Base-by-base conservation (phyloP, 53 echinoderm and acorn worm genomes). In the Paelopatides confundens region DNA sequence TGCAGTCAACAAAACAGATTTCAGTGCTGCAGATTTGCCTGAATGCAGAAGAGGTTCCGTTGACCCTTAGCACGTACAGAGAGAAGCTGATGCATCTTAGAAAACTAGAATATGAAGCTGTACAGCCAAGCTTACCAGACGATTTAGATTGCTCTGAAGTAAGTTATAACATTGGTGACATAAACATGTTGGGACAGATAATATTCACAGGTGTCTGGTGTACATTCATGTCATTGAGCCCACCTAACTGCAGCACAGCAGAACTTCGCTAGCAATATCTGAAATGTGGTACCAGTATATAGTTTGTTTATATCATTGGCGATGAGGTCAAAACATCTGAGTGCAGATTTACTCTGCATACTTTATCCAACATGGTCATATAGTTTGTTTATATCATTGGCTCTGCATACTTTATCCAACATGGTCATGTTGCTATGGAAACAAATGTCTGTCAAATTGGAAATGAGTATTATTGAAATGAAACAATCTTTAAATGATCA, bases 41-140 rank as follows among this genome's bases (percentile, higher is more conserved):
- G 5, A 70, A 94, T 52, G 94, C 94, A 35, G 98, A 98, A 81
- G 81, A 86, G 51, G 91, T 92, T 4, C 94, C 98, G 2, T 89
- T 91, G 13, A 89, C 94, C 34, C 48, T 98, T 28, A 90, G 92
- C 24, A 87, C 90, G 6, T 98, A 98, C 71, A 71, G 98, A 4
- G 95, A 98, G 17, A 98, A 95, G 52, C 69, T 95, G 66, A 94
- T 93, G 79, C 90, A 74, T 52, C 85, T 98, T 15, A 89, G 92
- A 69, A 88, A 82, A 40, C 78, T 98, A 38, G 90, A 92, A 48
- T 88, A 76, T 63, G 77, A 81, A 34, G 63, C 86, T 0, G 92
- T 93, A 27, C 77, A 85, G 86, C 69, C 90, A 31, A 88, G 89
- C 64, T 68, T 96, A 47, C 96, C 96, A 26, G 51, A 50, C 9